Evolutionary conservation across 2,888 invertebrate genomes (phyloP), one percentile per base, ranked within the genome.

Genomic region (Trichopoda pennipes): DNA sequence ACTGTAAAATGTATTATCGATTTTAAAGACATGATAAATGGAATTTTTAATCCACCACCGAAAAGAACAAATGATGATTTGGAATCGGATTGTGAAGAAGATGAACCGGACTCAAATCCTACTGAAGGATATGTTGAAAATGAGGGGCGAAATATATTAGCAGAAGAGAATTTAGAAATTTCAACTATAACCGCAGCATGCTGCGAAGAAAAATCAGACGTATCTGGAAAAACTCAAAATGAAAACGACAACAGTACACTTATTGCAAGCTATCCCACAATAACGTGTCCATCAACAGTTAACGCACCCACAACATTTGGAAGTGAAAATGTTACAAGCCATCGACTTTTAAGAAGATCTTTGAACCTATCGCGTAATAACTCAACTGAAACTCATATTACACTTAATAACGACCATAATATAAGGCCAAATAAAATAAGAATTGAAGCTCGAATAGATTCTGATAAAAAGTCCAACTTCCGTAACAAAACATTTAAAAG

Each of bases 1-100:
- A 87, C 88, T 21, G 79, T 87, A n/a, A 89, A 88, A 63, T 85
- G 84, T 44, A 86, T 91, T 38, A 82, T 84, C 4, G 86, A 88
- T 80, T 91, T 91, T 49, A 90, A 89, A 75, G 87, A 87, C 9
- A 78, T 91, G 84, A 70, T 91, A 0, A 88, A 90, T 66, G 91
- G 91, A 9, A 86, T 86, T 32, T 88, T 89, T 10, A 86, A 86
- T 58, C 89, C 90, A 14, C 83, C 88, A 0, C 35, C 69, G 10
- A 80, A 80, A 19, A 69, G 60, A 42, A 51, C 17, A 14, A 66
- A 44, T 21, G 78, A 58, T 23, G 86, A 86, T 72, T 80, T 84
- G 1, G 81, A 76, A 63, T 69, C 80, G 10, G 81, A 84, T 12
- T 80, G 73, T 3, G 81, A 81, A 21, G 75, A 83, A 16, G 83